These are phyloP conservation scores for Mimachlamys varia DNA, from an alignment of 2,888 invertebrate species.

Conservation along the genomic window DNA sequence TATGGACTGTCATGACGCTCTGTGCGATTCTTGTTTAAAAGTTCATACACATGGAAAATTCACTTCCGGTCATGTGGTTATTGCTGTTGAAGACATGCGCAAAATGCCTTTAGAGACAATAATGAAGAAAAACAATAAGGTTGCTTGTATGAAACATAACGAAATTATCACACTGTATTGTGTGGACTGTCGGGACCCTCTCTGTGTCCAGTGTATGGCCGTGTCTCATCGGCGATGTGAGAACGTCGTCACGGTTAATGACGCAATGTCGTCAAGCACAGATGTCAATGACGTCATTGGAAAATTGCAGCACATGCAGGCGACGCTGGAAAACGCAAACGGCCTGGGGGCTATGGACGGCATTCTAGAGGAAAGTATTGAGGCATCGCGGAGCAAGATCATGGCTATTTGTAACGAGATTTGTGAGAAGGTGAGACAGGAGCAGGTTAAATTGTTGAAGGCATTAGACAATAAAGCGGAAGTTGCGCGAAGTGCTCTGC, in stretches of 20 bases:
- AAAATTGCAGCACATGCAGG: constrained; percentile 54
- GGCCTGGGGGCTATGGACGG: constrained; percentile 58
- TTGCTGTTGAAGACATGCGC: constrained; percentile 65
- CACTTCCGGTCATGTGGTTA: constrained; percentile 65
- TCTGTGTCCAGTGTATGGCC: constrained; percentile 71
- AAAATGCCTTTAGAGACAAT: constrained; percentile 65
- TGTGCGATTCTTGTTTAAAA: constrained; percentile 68
- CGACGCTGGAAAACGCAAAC: constrained; percentile 56
- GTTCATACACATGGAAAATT: constrained; percentile 68
- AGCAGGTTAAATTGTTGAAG: constrained; percentile 64
- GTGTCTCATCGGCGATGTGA: constrained; percentile 68
- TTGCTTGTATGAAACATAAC: constrained; percentile 65
- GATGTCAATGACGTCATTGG: constrained; percentile 62
- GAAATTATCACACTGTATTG: constrained; percentile 69
- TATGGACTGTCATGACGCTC: constrained; percentile 70
- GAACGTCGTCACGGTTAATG: constrained; percentile 67
- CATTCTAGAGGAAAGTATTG: constrained; percentile 65
- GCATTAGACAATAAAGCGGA: constrained; percentile 59
- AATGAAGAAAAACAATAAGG: constrained; percentile 66
- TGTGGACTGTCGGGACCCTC: constrained; percentile 66
- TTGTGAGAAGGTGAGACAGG: constrained; percentile 62
- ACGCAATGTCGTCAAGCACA: constrained; percentile 66
- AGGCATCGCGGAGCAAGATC: constrained; percentile 64
- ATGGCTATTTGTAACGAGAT: constrained; percentile 63
- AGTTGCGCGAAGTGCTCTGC: constrained; percentile 56